These are phyloP conservation scores for Parotocinclus haroldoi DNA, from an alignment of 2,797 vertebrate genomes.

Conservation along the genomic window DNA sequence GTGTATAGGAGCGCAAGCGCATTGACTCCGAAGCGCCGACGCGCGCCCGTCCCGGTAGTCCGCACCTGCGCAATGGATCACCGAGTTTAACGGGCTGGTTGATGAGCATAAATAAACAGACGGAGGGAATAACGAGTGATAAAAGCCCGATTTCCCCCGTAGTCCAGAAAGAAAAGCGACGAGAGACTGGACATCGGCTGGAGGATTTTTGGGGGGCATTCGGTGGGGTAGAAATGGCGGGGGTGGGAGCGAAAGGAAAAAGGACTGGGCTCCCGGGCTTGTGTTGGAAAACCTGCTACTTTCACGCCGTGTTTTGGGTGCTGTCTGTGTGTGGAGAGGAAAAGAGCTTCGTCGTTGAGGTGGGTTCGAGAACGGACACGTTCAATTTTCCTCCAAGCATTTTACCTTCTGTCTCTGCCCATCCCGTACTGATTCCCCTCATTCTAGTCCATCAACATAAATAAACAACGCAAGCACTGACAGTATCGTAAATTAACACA, in stretches of 20 bases:
- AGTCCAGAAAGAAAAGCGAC: not conserved
- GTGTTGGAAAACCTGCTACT: slow-evolving; percentile 73
- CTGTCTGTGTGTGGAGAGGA: slow-evolving; percentile 73
- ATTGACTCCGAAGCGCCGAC: not conserved
- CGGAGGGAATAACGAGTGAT: not conserved
- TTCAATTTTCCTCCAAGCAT: not conserved
- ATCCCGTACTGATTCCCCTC: not conserved
- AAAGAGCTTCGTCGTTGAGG: slow-evolving; percentile 75
- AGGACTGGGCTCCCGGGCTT: slow-evolving; percentile 65
- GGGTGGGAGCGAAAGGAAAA: slow-evolving; percentile 62
- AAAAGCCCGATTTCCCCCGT: not conserved
- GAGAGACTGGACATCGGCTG: slow-evolving; percentile 59
- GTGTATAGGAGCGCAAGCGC: not conserved
- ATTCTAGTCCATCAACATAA: too few species aligned
- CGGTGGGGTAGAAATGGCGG: slow-evolving; percentile 65
- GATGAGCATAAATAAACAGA: slow-evolving; percentile 38
- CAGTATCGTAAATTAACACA: too few species aligned
- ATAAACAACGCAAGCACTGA: too few species aligned
- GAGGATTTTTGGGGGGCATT: slow-evolving; percentile 50
- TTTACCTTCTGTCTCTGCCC: not conserved
- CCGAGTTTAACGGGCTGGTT: slow-evolving; percentile 50
- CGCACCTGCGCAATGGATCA: slow-evolving; percentile 59
- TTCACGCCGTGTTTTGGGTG: slow-evolving; percentile 73
- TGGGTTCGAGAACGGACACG: slow-evolving; percentile 40
- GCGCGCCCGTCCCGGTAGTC: slow-evolving; percentile 17